Percentiles rank a stretch among this genome's conserved stretches.
phyloP scores from a whole-genome alignment of 2,797 vertebrate genomes.

The Bovichtus diacanthus region DNA sequence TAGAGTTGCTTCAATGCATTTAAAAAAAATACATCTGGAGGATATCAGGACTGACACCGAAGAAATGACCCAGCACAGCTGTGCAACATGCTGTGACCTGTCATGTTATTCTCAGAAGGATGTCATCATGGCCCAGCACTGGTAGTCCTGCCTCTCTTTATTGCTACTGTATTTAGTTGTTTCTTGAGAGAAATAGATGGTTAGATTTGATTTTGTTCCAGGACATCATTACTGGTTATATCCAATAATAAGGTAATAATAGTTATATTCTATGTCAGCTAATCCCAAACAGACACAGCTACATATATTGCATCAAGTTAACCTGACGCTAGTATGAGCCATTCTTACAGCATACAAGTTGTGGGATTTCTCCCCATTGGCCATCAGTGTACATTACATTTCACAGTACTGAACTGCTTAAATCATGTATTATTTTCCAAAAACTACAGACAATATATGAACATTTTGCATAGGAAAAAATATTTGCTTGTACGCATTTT shows the following conservation, averaged over 20 bases:
- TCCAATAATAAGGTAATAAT: neutral
- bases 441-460: neutral
- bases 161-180: neutral
- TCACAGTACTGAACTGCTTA: neutral
- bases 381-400: neutral
- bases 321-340: neutral
- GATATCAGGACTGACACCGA: conserved; percentile 16
- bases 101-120: conserved; percentile 21
- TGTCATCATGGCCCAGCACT: neutral
- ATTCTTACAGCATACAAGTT: neutral
- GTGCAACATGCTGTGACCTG: neutral
- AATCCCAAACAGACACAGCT: neutral
- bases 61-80: conserved; percentile 27
- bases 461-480: neutral
- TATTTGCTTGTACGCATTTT: conserved; percentile 8
- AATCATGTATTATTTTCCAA: neutral
- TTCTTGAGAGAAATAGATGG: neutral
- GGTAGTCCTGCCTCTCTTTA: neutral
- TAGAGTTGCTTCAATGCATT: conserved; percentile 15
- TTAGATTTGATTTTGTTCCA: neutral
- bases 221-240: neutral
- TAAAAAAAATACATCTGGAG: conserved; percentile 29
- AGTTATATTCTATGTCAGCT: neutral
- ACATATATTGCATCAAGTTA: neutral
- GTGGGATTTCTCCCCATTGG: neutral